Base-by-base conservation (phyloP, 2,888 invertebrate genomes). In the Synanthedon tipuliformis region DNA sequence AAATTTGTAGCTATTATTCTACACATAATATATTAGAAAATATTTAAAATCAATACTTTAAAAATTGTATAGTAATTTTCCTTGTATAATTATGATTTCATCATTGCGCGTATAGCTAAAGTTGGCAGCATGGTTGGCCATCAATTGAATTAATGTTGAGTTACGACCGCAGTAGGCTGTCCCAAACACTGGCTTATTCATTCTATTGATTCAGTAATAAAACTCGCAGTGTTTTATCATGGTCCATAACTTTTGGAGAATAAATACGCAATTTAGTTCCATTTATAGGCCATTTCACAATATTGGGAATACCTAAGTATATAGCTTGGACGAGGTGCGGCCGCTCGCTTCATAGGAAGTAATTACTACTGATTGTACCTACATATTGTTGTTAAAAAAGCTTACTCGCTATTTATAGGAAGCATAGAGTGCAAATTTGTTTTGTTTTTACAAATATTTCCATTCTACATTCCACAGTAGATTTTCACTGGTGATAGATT, bases 171-270 rank as follows among this genome's bases (percentile, higher is more conserved):
- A 50, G 34, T 13, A 50, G 52, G 48, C 54, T 59, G 56, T 57
- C 55, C 48, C 54, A 56, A 54, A n/a, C 57, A 55, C 54, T 59
- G 54, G 52, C 60, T 65, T 62, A 61, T 59, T 58, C 56, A 62
- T 58, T 59, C 61, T 81, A 81, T 81, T 76, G 78, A 72, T 70
- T 76, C 63, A 59, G 69, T 65, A 71, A 73, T 81, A 81, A 80
- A 82, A 73, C 57, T 56, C 54, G 54, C 60, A 51, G 59, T 75
- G 73, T 76, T 82, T 77, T 79, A 72, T 76, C 71, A 67, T 69
- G 70, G 61, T 54, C 75, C 71, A 79, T 81, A 78, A 83, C 75
- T 82, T 76, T 69, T 67, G 58, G 51, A 57, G 71, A 69, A 73
- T 78, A 77, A 82, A 78, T 79, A 73, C 73, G 67, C 69, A 65